These are phyloP conservation scores for Archaeoteleia sp. DNA, from an alignment of 2,888 invertebrate genomes.

Conservation along the genomic window DNA sequence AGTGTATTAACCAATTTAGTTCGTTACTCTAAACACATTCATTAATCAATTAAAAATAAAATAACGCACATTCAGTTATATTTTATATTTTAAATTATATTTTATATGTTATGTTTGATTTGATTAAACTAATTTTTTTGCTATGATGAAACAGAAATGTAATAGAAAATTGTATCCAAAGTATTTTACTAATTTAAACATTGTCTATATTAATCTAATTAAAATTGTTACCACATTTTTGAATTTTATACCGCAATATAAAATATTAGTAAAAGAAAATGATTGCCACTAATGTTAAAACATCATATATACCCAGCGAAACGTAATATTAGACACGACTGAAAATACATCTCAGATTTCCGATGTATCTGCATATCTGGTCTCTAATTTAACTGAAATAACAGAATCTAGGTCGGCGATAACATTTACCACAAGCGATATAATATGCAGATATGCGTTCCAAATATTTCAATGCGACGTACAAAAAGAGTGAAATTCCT, in stretches of 20 bases:
- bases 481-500: not conserved
- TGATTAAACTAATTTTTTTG: no score
- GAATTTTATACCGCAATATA: not conserved
- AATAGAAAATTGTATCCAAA: no score
- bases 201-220: no score
- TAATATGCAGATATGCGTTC: conserved; percentile 6
- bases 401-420: conserved; percentile 1
- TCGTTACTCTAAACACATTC: no score
- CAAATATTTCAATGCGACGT: not conserved
- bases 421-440: not conserved
- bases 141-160: no score
- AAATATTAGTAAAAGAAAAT: not conserved
- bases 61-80: no score
- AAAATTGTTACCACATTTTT: no score
- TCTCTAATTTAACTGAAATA: conserved; percentile 15
- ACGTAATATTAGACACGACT: conserved; percentile 6
- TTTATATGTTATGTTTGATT: no score
- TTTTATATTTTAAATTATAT: no score
- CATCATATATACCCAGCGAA: conserved; percentile 4
- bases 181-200: no score
- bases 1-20: no score
- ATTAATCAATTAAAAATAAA: no score
- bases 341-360: conserved; percentile 8
- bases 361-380: conserved; percentile 10
- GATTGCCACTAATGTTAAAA: conserved; percentile 6